These are phyloP conservation scores for Symphodus melops DNA, from an alignment of 2,113 vertebrate genomes.

Conservation along the genomic window DNA sequence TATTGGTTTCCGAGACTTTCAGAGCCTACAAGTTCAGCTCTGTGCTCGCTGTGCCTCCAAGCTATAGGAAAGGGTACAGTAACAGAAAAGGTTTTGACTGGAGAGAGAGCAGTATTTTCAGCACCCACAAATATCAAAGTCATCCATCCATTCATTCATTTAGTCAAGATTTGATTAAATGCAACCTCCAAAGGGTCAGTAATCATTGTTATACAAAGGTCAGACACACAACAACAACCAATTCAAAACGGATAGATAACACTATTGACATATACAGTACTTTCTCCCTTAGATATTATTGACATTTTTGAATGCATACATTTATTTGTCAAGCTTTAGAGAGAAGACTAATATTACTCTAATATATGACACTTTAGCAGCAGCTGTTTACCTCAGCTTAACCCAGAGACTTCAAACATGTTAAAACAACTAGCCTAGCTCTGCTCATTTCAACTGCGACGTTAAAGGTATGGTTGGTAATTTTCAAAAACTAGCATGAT, in stretches of 20 bases:
- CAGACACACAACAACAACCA: conserved; percentile 38
- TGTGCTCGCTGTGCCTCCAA: background rate
- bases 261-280: conserved; percentile 7
- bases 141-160: conserved; percentile 47
- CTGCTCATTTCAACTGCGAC: too few species aligned
- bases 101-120: background rate
- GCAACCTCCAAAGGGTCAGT: conserved; percentile 40
- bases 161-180: conserved; percentile 48
- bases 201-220: conserved; percentile 65
- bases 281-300: too few species aligned
- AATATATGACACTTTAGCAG: too few species aligned
- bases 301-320: too few species aligned
- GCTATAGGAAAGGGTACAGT: background rate
- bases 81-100: background rate
- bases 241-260: conserved; percentile 33
- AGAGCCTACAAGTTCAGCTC: conserved; percentile 3
- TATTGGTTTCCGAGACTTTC: conserved; percentile 16
- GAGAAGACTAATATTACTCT: too few species aligned
- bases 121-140: conserved; percentile 2
- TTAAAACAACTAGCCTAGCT: too few species aligned
- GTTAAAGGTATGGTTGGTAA: too few species aligned
- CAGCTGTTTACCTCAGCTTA: too few species aligned
- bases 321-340: too few species aligned
- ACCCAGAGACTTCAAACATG: too few species aligned
- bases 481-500: too few species aligned